Evolutionary conservation across 2,797 vertebrate genomes (phyloP).

Genomic region (Danionella dracula): DNA sequence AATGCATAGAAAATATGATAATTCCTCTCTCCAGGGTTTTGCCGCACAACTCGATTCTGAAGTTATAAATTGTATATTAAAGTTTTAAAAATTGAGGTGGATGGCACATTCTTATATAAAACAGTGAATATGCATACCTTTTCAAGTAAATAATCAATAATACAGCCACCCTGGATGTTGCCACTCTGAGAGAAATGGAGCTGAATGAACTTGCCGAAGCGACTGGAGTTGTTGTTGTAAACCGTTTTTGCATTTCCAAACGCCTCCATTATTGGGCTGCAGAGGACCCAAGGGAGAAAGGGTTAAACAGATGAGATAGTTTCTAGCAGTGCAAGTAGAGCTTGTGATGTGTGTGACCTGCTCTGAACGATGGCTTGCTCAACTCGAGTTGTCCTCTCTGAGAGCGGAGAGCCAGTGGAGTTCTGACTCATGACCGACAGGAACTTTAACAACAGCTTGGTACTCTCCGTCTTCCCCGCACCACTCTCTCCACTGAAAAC

Average conservation of each 20-base stretch:
- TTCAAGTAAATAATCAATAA: conserved; percentile 82
- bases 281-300: conserved; percentile 30
- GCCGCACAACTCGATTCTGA: conserved; percentile 87
- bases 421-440: conserved; percentile 88
- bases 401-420: conserved; percentile 64
- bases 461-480: conserved; percentile 92
- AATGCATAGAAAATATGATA: conserved; percentile 90
- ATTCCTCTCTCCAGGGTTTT: conserved; percentile 87
- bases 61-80: conserved; percentile 43
- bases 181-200: conserved; percentile 86
- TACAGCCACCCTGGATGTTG: conserved; percentile 86
- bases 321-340: not conserved
- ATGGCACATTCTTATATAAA: too few relatives aligned
- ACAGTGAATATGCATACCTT: conserved; percentile 59
- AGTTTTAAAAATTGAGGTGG: too few relatives aligned
- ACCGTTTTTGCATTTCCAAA: conserved; percentile 91
- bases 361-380: conserved; percentile 88
- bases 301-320: not conserved
- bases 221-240: conserved; percentile 93
- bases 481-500: conserved; percentile 81
- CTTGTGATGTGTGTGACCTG: conserved; percentile 65
- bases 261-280: conserved; percentile 86
- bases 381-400: conserved; percentile 76
- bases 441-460: conserved; percentile 86
- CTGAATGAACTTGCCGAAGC: conserved; percentile 91